Evolutionary conservation across 1,140 invertebrate genomes (phyloP), one percentile per base, ranked within the genome.

Genomic region (Procambarus virginalis): DNA sequence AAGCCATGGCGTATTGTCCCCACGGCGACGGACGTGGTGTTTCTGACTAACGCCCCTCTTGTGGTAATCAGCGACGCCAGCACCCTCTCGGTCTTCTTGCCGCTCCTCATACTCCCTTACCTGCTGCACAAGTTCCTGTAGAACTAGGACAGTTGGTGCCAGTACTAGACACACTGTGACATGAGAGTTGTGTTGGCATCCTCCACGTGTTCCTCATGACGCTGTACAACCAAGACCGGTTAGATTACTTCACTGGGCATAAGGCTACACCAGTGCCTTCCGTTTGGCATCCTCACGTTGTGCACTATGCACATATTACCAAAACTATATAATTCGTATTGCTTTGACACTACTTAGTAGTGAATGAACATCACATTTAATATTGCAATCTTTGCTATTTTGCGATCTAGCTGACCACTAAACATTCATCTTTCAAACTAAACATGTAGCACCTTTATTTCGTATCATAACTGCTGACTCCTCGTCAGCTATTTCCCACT

Each of bases 91-190:
- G 49, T 79, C 77, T 87, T 51, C 78, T 64, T 87, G 60, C 85
- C 85, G 9, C 68, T 87, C 1, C 85, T 87, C 48, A 55, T 80
- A 51, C 64, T 87, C 20, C 77, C 85, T 17, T 87, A 87, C 60
- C 34, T 87, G 4, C 60, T 87, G n/a, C 85, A 87, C 78, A 87
- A 80, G 45, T 80, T 87, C 85, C 76, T 87, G 78, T 87, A 87
- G 85, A 87, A 87, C 51, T 68, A 64, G 85, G 75, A 80, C n/a
- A 70, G n/a, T 34, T 45, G 48, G 75, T 85, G 84, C 55, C 84
- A 73, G 22, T 58, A n/a, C 51, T 70, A 60, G 22, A 64, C 80
- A 45, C 58, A 83, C n/a, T 34, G 17, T 34, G 68, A 34, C 10
- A 73, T 73, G n/a, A n/a, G n/a, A 73, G 68, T 73, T 73, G 68